Evolutionary conservation across 2,797 vertebrate species (phyloP), one percentile per base, ranked within the genome.

Genomic region (Salmo trutta): DNA sequence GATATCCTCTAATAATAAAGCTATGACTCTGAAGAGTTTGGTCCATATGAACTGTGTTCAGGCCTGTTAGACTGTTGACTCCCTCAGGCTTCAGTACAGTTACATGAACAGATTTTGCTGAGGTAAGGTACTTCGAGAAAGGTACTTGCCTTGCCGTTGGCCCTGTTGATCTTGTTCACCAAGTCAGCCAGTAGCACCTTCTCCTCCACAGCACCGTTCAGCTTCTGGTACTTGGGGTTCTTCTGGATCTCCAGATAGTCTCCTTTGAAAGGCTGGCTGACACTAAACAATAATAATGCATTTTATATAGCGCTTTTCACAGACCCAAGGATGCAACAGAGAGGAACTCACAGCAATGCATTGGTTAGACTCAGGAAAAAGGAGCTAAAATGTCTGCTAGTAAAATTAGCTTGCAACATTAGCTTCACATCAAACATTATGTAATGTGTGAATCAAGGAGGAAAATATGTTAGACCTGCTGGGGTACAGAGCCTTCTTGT

Each of bases 91-190:
- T 70, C 36, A 70, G 19, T 47, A 47, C 41, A 47, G 10, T 69
- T 69, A 41, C 12, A 75, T 47, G 10, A 47, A 47, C 41, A 47
- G 76, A 73, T 74, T 56, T 75, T 56, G 75, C 12, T 47, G 41
- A 47, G 41, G 41, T 47, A 47, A 47, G 41, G 41, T 67, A 27
- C 5, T 56, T 53, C 1, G 2, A 14, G 41, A 47, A 21, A 17
- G 16, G 12, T 36, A 73, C 87, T 88, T 88, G 98, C 98, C 95
- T 99, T 99, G 81, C 98, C 97, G 17, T 99, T 99, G 76, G 97
- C 97, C 86, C 98, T 93, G 82, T 99, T 99, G 75, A 99, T 97
- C 93, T 99, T 99, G 92, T 96, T 98, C 80, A 99, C 97, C 80
- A 97, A 93, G 83, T 99, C 98, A 1, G 98, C 97, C 85, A 99